Evolutionary conservation across 1,140 invertebrate genomes (phyloP), one percentile per base, ranked within the genome.

Genomic region (Drosophila kurseongensis): DNA sequence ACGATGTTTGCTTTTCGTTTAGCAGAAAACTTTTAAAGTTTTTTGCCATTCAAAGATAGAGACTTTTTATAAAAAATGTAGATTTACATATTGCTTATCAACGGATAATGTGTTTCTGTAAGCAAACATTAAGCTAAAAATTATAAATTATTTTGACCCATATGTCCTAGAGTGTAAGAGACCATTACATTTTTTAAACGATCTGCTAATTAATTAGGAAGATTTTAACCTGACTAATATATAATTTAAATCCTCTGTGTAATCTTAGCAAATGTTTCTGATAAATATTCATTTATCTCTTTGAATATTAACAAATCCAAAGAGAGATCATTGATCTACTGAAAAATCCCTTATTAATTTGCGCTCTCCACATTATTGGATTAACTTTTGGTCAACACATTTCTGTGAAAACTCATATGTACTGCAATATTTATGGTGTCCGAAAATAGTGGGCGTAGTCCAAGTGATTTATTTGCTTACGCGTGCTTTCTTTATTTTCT

Each of bases 391-490:
- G 23, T 42, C 55, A 57, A 18, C 38, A 41, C 18, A 54, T 35
- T 29, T 38, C n/a, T n/a, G 12, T 29, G 52, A 12, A 16, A n/a
- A 55, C 10, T 47, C 42, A 60, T 27, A 38, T 29, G 45, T 38
- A 57, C 57, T 72, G 45, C 1, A n/a, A 51, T 51, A 54, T 75
- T 80, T 78, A 72, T 71, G 51, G 44, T 44, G 42, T n/a, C 40
- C 48, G 50, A 40, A 52, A 75, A 61, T 59, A 66, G 83, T 86
- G 78, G 83, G 79, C 42, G 82, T 14, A 32, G 36, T 27, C 23
- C 23, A 58, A 57, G 44, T 62, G 79, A 86, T 86, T 86, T 86
- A 86, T 86, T 82, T 88, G 83, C 82, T 88, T 76, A 76, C 83
- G 83, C 68, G 62, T 32, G 48, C 61, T 84, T 72, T 38, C 35